Conservation (phyloP, 2,888 invertebrate genomes). For the Podotricha telesiphe region DNA sequence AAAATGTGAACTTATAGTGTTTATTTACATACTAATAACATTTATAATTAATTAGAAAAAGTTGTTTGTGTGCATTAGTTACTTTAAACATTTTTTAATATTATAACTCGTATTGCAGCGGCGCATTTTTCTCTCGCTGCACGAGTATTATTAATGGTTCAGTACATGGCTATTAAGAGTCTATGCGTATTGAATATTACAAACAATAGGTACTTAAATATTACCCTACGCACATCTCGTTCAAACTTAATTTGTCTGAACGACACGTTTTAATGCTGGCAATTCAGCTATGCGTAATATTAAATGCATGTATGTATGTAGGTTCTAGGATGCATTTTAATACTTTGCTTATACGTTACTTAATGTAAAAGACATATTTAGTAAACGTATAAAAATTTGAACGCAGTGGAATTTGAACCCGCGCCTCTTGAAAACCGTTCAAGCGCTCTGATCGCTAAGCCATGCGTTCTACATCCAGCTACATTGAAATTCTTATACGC, state of each 20-base stretch:
- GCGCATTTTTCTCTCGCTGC: conserved; percentile 11
- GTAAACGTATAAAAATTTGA: no score
- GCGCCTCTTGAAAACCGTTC: no score
- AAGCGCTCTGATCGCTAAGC: no score
- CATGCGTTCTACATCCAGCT: no score
- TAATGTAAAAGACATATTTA: no score
- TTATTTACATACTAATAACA: neutral
- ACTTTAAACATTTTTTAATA: conserved; percentile 5
- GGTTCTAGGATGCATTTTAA: no score
- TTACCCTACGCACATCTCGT: conserved; percentile 10
- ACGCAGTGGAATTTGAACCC: no score
- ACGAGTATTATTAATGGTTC: conserved; percentile 13
- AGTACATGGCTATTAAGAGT: conserved; percentile 19
- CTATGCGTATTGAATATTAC: conserved; percentile 1
- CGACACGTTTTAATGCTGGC: neutral
- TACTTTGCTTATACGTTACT: no score
- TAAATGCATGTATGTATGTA: no score
- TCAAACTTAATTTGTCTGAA: conserved; percentile 11
- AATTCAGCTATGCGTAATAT: neutral
- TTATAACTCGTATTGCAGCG: neutral
- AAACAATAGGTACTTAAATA: conserved; percentile 17
- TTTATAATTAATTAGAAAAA: neutral
- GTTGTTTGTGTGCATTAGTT: neutral
- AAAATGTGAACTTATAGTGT: neutral
- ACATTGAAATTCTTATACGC: no score